Evolutionary conservation across 2,888 invertebrate genomes (phyloP), one percentile per base, ranked within the genome.

Genomic region (Xestia xanthographa): DNA sequence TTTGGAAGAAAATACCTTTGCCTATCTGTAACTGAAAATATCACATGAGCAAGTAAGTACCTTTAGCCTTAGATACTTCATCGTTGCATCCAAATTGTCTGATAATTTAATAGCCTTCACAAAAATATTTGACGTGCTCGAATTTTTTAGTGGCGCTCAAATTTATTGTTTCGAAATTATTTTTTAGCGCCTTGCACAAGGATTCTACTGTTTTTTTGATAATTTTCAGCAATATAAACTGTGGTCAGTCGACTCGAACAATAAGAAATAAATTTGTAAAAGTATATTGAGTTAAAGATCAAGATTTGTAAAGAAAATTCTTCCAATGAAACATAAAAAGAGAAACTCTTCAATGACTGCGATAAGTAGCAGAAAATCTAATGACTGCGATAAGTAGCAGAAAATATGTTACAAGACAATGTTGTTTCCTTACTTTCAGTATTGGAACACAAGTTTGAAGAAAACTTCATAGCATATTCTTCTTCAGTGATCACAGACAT

Each of bases 31-130:
- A 22, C 50, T 50, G 50, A 50, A 50, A 60, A 4, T 29, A 34
- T 20, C 14, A 60, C 53, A 53, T n/a, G 29, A 60, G 9, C 6
- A 60, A 20, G 9, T 9, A 41, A 20, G 62, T 63, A 63, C 62
- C 62, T 63, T 63, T 3, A 63, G 12, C 38, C 62, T 34, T n/a
- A 63, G 14, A 38, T 22, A 38, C 6, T 22, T 34, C 6, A 63
- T 63, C n/a, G 62, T 63, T 38, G 12, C 62, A n/a, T 38, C n/a
- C n/a, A 63, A 63, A 63, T n/a, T 63, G 34, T 63, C 38, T 38
- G 62, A 63, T 34, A 63, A 38, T 38, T 63, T 38, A 6, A 63
- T 63, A 63, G 3, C 62, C 22, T 63, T n/a, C 38, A 22, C 22
- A 38, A 38, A 22, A 63, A n/a, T 38, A 34, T 38, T 22, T 38